Percentiles rank a stretch among this genome's conserved stretches.
Evolutionary conservation across 1,140 invertebrate species (phyloP).

Genomic region (Trichonephila clavata): DNA sequence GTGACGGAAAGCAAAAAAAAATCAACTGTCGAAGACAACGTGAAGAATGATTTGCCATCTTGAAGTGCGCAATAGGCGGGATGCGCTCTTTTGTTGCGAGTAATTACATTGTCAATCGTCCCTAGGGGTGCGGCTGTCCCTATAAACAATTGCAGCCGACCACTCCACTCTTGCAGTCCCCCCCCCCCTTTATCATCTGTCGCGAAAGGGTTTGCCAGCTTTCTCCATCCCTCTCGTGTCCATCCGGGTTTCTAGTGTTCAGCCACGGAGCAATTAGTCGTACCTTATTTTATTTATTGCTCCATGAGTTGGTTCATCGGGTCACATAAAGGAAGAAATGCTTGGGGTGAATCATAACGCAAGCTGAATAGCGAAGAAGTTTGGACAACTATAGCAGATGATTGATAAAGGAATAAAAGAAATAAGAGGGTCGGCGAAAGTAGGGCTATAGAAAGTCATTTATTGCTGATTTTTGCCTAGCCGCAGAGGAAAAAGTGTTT

Average conservation of each 20-base stretch:
- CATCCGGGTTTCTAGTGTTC: conserved; percentile 11
- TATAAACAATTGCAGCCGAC: conserved; percentile 55
- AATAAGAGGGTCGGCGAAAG: background rate
- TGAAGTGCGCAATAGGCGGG: conserved; percentile 64
- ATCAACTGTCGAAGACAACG: conserved; percentile 65
- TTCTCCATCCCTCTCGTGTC: background rate
- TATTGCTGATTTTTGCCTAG: background rate
- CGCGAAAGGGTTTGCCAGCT: conserved; percentile 59
- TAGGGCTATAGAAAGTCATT: background rate
- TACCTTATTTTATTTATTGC: background rate
- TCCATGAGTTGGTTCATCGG: background rate
- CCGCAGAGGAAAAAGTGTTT: background rate
- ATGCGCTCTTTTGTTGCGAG: conserved; percentile 67
- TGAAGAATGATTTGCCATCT: conserved; percentile 71
- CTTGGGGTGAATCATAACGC: background rate
- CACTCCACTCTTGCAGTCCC: background rate
- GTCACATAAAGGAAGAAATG: background rate
- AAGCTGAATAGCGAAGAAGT: background rate
- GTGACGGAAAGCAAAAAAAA: conserved; percentile 32
- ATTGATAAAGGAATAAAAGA: conserved; percentile 32
- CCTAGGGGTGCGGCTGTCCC: conserved; percentile 56
- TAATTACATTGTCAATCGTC: conserved; percentile 77
- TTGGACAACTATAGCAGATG: background rate
- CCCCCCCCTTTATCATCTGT: conserved; percentile 29
- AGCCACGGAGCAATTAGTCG: conserved; percentile 4